Conservation (phyloP, 2,113 vertebrate species). For the Opisthocomus hoazin region DNA sequence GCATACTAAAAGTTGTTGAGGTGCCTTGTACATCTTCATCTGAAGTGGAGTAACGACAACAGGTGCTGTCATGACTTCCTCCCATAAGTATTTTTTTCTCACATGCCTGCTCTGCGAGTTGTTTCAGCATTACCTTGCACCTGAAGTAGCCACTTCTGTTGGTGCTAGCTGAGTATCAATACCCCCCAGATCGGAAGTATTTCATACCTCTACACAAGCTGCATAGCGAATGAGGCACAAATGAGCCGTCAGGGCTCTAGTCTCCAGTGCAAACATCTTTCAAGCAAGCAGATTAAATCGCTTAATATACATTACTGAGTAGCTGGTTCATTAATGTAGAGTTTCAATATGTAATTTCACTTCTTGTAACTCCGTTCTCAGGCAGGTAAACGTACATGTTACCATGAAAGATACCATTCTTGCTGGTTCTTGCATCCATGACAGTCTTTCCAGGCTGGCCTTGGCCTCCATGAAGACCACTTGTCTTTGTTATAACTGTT, state of each 20-base stretch:
- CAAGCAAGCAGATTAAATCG: not conserved
- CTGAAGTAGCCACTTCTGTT: not conserved
- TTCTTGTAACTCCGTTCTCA: not conserved
- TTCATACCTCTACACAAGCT: not conserved
- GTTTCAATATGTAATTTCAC: not conserved
- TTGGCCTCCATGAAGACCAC: not conserved
- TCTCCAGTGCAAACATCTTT: not conserved
- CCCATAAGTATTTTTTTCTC: not conserved
- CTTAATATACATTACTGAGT: not conserved
- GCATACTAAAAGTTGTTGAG: not conserved
- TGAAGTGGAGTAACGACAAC: not conserved
- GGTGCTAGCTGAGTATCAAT: not conserved
- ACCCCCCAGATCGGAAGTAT: not conserved
- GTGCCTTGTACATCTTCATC: not conserved
- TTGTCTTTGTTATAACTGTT: not conserved
- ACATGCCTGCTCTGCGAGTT: not conserved
- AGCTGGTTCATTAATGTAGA: not conserved
- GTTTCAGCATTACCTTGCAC: not conserved
- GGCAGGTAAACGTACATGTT: not conserved
- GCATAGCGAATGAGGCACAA: rapidly evolving
- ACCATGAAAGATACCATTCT: not conserved
- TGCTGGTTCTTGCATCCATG: not conserved
- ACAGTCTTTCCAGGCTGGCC: not conserved
- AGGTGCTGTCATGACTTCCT: not conserved
- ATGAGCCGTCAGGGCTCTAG: not conserved